Evolutionary conservation across 2,113 vertebrate genomes (phyloP).

Genomic region (Ammodramus savannarum): DNA sequence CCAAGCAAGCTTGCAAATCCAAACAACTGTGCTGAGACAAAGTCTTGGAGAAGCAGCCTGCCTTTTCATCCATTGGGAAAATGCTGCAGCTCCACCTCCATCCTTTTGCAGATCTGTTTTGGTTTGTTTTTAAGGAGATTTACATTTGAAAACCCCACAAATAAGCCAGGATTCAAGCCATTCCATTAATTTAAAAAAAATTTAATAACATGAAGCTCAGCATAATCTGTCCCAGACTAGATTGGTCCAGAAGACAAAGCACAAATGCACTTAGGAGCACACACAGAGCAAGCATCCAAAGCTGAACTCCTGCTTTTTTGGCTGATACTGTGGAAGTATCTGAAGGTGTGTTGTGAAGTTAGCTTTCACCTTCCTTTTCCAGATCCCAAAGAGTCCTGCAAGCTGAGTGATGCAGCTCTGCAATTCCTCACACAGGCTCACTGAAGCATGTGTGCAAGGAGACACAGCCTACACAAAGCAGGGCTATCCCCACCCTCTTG

Average conservation of each 20-base stretch:
- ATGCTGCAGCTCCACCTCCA: neutral
- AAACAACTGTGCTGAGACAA: neutral
- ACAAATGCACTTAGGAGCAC: rapidly evolving
- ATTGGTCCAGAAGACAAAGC: neutral
- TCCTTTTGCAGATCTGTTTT: neutral
- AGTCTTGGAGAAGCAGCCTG: neutral
- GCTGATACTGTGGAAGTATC: neutral
- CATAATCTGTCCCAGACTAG: neutral
- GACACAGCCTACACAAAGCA: neutral
- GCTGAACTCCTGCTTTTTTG: neutral
- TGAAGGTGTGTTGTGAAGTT: neutral
- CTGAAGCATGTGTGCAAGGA: rapidly evolving
- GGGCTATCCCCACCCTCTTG: neutral
- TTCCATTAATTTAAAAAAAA: neutral
- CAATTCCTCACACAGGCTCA: neutral
- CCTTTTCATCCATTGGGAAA: neutral
- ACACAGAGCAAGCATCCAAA: rapidly evolving
- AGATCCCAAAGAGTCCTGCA: neutral
- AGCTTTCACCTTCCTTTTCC: neutral
- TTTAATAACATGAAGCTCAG: neutral
- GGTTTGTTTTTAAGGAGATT: neutral
- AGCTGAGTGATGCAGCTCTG: neutral
- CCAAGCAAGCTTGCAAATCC: neutral
- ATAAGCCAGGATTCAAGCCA: neutral
- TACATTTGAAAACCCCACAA: neutral